Percentiles rank a stretch among this genome's conserved stretches.
phyloP scores from a whole-genome alignment of 2,888 invertebrate species.

The Latheticus oryzae region DNA sequence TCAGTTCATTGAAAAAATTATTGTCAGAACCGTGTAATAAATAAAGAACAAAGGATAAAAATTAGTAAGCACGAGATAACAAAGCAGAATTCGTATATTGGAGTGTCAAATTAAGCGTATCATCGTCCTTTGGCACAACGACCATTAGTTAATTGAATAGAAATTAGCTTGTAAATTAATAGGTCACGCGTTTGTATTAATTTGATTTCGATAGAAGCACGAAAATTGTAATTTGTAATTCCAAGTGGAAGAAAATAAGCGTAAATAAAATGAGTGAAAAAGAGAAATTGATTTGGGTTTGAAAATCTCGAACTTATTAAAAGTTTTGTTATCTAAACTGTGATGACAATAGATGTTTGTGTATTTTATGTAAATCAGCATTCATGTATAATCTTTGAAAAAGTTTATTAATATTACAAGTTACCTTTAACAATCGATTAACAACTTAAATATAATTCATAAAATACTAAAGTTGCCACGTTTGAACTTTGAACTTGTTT shows the following conservation, averaged over 20 bases:
- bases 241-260: background rate
- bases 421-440: constrained; percentile 41
- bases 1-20: too few relatives aligned
- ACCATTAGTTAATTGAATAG: constrained; percentile 34
- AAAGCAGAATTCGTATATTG: constrained; percentile 18
- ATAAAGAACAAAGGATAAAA: constrained; percentile 16
- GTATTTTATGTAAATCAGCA: constrained; percentile 32
- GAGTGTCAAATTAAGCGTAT: constrained; percentile 32
- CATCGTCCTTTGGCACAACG: constrained; percentile 22
- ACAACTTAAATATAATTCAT: too few relatives aligned
- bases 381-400: constrained; percentile 31
- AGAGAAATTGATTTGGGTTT: constrained; percentile 7
- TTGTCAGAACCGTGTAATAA: too few relatives aligned
- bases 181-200: constrained; percentile 30
- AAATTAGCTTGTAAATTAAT: constrained; percentile 32
- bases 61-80: constrained; percentile 13
- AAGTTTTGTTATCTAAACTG: constrained; percentile 31
- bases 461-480: too few relatives aligned
- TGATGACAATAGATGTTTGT: constrained; percentile 32
- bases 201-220: constrained; percentile 22
- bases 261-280: background rate
- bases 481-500: too few relatives aligned
- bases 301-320: constrained; percentile 27
- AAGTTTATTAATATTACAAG: constrained; percentile 33
- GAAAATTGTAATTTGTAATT: background rate